Evolutionary conservation across 2,113 vertebrate species (phyloP).

Genomic region (Gymnogyps californianus): DNA sequence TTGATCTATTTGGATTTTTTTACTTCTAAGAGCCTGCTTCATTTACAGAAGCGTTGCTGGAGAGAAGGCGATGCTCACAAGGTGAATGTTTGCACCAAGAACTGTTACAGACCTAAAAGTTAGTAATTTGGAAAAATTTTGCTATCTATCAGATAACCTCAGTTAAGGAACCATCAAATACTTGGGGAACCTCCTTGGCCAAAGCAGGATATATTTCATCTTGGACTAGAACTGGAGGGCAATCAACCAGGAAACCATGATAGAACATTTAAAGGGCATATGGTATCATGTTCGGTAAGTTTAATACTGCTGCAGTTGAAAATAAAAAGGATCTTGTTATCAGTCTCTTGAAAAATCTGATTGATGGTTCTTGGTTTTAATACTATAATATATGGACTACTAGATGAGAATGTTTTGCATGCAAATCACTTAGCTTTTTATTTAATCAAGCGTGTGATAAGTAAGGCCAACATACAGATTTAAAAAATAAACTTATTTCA

Average conservation of each 20-base stretch:
- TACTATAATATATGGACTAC: not conserved
- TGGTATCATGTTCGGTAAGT: not conserved
- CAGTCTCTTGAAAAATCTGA: not conserved
- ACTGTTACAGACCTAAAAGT: not conserved
- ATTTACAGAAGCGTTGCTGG: not conserved
- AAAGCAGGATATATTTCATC: not conserved
- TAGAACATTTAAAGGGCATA: not conserved
- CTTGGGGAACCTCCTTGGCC: not conserved
- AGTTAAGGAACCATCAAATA: not conserved
- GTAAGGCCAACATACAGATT: not conserved
- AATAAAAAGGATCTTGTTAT: not conserved
- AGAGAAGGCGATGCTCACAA: not conserved
- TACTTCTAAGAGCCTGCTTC: not conserved
- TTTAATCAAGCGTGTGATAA: not conserved
- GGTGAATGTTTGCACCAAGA: not conserved
- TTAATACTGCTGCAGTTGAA: not conserved
- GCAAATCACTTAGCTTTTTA: not conserved
- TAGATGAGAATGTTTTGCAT: not conserved
- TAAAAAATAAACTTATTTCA: not conserved
- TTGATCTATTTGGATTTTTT: not conserved
- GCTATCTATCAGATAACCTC: not conserved
- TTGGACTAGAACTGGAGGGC: not conserved
- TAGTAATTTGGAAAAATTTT: not conserved
- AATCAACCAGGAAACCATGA: not conserved
- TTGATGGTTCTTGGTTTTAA: not conserved